Percentiles rank a stretch among this genome's conserved stretches.
These are phyloP conservation scores for Falco punctatus DNA, from an alignment of 2,113 vertebrate species.

Conservation along the genomic window DNA sequence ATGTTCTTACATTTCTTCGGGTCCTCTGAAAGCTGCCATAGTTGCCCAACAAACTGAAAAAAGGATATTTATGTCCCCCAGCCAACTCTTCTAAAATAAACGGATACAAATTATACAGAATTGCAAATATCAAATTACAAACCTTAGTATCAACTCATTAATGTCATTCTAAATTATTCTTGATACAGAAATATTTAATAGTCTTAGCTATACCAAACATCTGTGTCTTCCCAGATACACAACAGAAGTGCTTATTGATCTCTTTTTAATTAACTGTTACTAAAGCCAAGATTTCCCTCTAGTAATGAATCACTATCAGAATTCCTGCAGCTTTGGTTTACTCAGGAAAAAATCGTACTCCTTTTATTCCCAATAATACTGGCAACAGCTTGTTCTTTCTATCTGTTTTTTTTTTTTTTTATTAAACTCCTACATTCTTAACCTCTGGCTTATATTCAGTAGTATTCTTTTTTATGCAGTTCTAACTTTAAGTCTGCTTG, in stretches of 20 bases:
- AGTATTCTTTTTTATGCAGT: not conserved
- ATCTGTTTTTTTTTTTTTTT: not conserved
- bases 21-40: not conserved
- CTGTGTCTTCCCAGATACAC: not conserved
- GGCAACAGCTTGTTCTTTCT: not conserved
- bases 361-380: not conserved
- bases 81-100: not conserved
- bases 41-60: not conserved
- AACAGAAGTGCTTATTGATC: slow-evolving; percentile 39
- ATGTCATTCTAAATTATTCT: slow-evolving; percentile 34
- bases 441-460: not conserved
- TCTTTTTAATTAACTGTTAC: slow-evolving; percentile 20
- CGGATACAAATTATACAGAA: not conserved
- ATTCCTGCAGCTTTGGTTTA: slow-evolving; percentile 27
- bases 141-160: not conserved
- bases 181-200: slow-evolving; percentile 18
- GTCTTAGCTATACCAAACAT: slow-evolving; percentile 12
- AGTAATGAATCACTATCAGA: not conserved
- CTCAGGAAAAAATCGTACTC: not conserved
- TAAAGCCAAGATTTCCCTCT: not conserved
- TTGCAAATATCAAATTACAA: not conserved
- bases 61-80: not conserved
- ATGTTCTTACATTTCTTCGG: not conserved
- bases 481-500: not conserved
- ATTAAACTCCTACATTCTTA: not conserved